Percentiles rank a stretch among this genome's conserved stretches.
phyloP scores from a whole-genome alignment of 2,113 vertebrate genomes.

The Ageneiosus marmoratus region DNA sequence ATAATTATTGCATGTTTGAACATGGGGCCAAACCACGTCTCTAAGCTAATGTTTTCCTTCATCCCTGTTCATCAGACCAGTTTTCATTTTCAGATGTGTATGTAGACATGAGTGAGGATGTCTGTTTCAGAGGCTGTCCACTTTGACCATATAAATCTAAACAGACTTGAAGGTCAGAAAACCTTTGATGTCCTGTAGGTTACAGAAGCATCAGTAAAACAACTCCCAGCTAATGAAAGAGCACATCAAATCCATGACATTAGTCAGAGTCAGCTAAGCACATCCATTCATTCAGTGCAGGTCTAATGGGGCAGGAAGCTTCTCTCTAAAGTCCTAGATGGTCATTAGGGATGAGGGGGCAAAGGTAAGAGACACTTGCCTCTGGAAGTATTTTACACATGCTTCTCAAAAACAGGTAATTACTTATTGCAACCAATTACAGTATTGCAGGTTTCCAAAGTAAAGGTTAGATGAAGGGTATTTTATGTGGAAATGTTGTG shows the following conservation, averaged over 20 bases:
- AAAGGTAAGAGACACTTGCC: not conserved
- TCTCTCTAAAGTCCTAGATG: constrained; percentile 17
- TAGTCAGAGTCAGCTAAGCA: constrained; percentile 28
- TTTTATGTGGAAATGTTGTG: not conserved
- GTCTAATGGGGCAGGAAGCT: constrained; percentile 7
- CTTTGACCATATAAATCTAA: not conserved
- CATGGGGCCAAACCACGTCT: not conserved
- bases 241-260: constrained; percentile 20
- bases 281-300: constrained; percentile 24
- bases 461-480: not conserved
- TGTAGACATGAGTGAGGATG: not conserved
- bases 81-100: not conserved
- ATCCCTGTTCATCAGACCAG: not conserved
- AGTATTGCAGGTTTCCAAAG: not conserved
- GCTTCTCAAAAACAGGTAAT: not conserved
- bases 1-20: not conserved
- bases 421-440: not conserved
- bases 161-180: not conserved
- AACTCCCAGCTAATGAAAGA: constrained; percentile 44
- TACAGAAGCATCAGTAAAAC: constrained; percentile 14
- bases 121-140: constrained; percentile 30
- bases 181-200: constrained; percentile 35
- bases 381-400: not conserved
- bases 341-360: not conserved
- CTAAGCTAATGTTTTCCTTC: not conserved